phyloP scores from a whole-genome alignment of 2,888 invertebrate genomes.

The Copidosoma aretas region DNA sequence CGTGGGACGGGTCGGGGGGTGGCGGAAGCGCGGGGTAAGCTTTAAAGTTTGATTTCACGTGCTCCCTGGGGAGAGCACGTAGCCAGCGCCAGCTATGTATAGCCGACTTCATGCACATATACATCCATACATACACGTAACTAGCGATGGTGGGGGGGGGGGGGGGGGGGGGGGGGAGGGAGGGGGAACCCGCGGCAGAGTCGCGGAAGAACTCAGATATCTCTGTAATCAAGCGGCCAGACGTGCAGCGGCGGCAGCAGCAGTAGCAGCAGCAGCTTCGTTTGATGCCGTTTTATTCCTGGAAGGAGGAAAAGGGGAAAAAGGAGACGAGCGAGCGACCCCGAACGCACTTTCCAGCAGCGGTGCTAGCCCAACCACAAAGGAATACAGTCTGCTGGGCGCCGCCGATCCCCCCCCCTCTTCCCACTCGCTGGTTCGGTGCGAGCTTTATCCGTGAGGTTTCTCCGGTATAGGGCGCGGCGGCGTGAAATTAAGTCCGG shows the following conservation, averaged over 20 bases:
- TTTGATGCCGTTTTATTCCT: slow-evolving; percentile 39
- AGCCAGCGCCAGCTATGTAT: slow-evolving; percentile 38
- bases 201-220: slow-evolving; percentile 52
- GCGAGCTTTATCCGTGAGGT: slow-evolving; percentile 18
- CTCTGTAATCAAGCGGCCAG: slow-evolving; percentile 59
- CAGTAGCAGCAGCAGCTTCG: slow-evolving; percentile 12
- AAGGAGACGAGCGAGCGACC: slow-evolving; percentile 7
- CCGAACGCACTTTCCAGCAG: slow-evolving; percentile 33
- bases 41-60: slow-evolving; percentile 51
- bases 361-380: slow-evolving; percentile 18
- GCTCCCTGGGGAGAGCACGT: slow-evolving; percentile 45
- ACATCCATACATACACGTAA: background rate
- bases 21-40: slow-evolving; percentile 30
- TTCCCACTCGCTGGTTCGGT: background rate
- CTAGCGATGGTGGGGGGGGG: background rate
- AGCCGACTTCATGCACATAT: background rate
- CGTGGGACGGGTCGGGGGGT: background rate
- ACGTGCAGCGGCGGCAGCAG: slow-evolving; percentile 36
- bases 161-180: slow-evolving; percentile 34
- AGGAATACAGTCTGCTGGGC: slow-evolving; percentile 18
- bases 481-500: slow-evolving; percentile 31
- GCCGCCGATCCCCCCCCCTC: background rate
- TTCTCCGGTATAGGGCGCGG: background rate
- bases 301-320: slow-evolving; percentile 25
- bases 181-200: too few relatives aligned